These are phyloP conservation scores for Artibeus lituratus DNA, from an alignment of 2,797 vertebrate genomes.

Conservation along the genomic window DNA sequence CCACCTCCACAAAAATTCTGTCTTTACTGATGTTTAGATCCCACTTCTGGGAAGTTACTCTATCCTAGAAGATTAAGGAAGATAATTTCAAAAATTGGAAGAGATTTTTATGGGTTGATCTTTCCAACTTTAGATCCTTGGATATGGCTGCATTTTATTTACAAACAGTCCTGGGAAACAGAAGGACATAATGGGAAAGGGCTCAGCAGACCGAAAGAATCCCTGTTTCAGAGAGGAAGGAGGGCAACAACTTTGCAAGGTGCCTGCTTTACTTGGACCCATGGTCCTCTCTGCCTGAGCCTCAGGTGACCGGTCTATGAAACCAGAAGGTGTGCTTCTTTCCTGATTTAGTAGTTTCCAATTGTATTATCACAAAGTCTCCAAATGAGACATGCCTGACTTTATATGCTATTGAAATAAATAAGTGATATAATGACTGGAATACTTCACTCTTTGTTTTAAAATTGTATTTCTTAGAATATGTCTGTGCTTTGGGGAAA, in stretches of 20 bases:
- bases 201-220: neutral
- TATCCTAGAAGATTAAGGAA: neutral
- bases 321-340: neutral
- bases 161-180: neutral
- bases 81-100: neutral
- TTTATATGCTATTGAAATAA: neutral
- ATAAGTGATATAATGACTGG: neutral
- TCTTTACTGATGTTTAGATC: neutral
- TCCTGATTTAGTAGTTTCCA: neutral
- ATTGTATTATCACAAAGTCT: neutral
- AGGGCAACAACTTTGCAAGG: neutral
- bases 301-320: neutral
- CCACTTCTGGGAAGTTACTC: neutral
- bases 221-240: neutral
- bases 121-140: neutral
- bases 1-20: neutral
- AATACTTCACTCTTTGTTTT: neutral
- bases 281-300: neutral
- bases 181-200: neutral
- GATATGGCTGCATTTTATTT: constrained; percentile 8
- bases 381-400: neutral
- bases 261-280: neutral
- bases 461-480: neutral
- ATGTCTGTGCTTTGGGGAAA: constrained; percentile 2
- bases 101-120: neutral